Conservation (phyloP, 2,888 invertebrate species). For the Diogma glabrata region DNA sequence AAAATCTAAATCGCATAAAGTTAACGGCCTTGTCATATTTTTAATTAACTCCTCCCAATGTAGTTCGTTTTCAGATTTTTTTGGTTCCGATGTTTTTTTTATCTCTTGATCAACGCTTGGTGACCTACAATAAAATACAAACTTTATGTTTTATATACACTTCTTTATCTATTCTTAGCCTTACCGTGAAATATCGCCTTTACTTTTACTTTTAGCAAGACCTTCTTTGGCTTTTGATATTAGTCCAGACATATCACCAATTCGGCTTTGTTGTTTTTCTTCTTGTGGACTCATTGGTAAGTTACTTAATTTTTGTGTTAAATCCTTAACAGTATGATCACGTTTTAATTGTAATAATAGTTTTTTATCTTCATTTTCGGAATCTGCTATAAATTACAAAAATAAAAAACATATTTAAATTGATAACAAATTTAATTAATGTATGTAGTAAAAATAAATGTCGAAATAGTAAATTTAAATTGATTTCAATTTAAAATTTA, state of each 20-base stretch:
- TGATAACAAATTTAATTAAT: too few species aligned
- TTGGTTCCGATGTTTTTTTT: conserved; percentile 52
- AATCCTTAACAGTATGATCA: conserved; percentile 78
- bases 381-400: conserved; percentile 33
- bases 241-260: conserved; percentile 78
- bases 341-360: conserved; percentile 59
- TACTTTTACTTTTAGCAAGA: conserved; percentile 74
- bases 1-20: conserved; percentile 92
- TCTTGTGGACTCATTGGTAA: conserved; percentile 45
- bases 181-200: conserved; percentile 44
- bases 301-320: conserved; percentile 72
- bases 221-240: conserved; percentile 91
- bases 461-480: too few species aligned
- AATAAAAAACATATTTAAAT: too few species aligned
- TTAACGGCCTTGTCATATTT: conserved; percentile 60
- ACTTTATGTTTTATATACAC: too few species aligned
- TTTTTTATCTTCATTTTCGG: conserved; percentile 46
- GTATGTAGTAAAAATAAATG: too few species aligned
- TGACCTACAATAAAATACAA: conserved; percentile 42
- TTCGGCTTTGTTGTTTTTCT: conserved; percentile 48
- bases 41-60: conserved; percentile 90
- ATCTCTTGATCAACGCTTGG: conserved; percentile 59
- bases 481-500: too few species aligned
- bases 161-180: too few species aligned
- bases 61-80: conserved; percentile 85